Evolutionary conservation across 23 tunicate species (phyloP), one percentile per base, ranked within the genome.

Genomic region (Trididemnum miniatum): DNA sequence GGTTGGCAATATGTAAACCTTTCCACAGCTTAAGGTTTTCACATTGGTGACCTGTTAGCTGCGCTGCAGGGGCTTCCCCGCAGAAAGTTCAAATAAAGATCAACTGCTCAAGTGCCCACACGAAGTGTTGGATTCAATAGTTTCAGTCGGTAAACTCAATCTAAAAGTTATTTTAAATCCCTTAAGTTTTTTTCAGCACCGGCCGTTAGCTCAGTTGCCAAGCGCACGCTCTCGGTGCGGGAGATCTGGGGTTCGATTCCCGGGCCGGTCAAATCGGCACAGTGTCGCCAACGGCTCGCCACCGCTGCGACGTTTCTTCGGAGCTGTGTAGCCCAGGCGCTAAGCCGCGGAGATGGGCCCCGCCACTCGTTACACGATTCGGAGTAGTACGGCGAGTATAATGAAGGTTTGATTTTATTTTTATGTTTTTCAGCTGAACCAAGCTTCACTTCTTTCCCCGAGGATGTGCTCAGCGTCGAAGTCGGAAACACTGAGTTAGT

Each of bases 351-450:
- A 44, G 54, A 44, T 44, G 54, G 54, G 54, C 54, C 54, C 9
- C 54, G 54, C 54, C 54, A 44, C 54, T 44, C 54, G 54, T 44
- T 44, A 44, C 54, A 44, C 54, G 15, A 7, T 44, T 44, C 15
- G 9, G 54, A 9, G 54, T 44, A 15, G 15, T 44, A 44, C 54
- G 15, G 12, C 54, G 54, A 44, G 54, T 44, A 7, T 44, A 44
- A 44, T 44, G 69, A 62, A 4, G 27, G 30, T 25, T 62, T 62
- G 22, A 22, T 4, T 9, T 62, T 59, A 28, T 59, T 36, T 31
- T 52, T 34, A 57, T 35, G 29, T 34, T 29, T 73, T 65, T n/a
- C 82, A 88, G 93, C 93, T 2, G 67, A 35, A 32, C 93, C 95
- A 5, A 22, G 15, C 31, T 64, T 89, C 60, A 35, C 62, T 1